These are phyloP conservation scores for Pyrocoelia pectoralis DNA, from an alignment of 2,888 invertebrate species.

Conservation along the genomic window DNA sequence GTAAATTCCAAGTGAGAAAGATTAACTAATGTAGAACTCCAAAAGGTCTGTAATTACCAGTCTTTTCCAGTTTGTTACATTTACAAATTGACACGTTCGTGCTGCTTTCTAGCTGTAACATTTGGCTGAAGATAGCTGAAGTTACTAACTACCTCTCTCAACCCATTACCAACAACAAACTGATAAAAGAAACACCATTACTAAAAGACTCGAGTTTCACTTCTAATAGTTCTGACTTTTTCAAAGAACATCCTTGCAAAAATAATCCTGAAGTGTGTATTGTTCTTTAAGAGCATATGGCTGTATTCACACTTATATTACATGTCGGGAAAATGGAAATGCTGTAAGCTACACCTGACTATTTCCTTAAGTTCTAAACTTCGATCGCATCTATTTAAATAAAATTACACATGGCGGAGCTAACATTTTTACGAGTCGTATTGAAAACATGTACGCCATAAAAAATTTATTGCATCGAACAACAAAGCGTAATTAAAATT, in stretches of 20 bases:
- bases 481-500: too few relatives aligned
- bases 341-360: neutral
- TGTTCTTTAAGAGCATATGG: conserved; percentile 29
- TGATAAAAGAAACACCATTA: conserved; percentile 40
- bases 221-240: conserved; percentile 38
- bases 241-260: conserved; percentile 25
- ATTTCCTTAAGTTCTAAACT: too few relatives aligned
- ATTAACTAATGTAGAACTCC: conserved; percentile 41
- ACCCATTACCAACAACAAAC: conserved; percentile 53
- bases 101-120: conserved; percentile 45
- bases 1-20: conserved; percentile 34
- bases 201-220: conserved; percentile 35
- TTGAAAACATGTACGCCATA: too few relatives aligned
- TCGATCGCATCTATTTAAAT: too few relatives aligned
- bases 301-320: conserved; percentile 15
- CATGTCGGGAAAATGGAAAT: conserved; percentile 4
- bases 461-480: too few relatives aligned
- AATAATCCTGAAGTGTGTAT: conserved; percentile 32
- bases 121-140: conserved; percentile 46
- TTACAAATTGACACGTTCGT: conserved; percentile 59
- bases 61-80: conserved; percentile 59
- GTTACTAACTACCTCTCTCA: conserved; percentile 54
- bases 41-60: conserved; percentile 56
- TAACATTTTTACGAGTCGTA: too few relatives aligned
- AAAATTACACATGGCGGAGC: too few relatives aligned